A percentile compares a stretch with the other conserved stretches of the same genome.
These are phyloP conservation scores for Holocentrus rufus DNA, from an alignment of 2,797 vertebrate species.

Conservation along the genomic window DNA sequence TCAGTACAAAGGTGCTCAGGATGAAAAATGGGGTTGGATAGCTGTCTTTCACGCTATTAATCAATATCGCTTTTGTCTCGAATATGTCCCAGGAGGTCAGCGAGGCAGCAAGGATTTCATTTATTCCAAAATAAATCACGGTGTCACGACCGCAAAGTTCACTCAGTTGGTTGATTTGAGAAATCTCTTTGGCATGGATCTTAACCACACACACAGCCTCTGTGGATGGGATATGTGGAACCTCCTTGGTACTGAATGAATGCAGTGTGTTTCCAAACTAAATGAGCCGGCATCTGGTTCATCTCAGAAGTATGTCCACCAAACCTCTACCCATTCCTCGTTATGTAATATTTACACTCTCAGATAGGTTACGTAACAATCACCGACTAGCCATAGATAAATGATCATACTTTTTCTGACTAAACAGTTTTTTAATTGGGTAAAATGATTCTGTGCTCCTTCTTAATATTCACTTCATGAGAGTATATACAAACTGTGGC, in stretches of 20 bases:
- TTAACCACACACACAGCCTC: slow-evolving; percentile 19
- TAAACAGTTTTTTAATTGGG: slow-evolving; percentile 17
- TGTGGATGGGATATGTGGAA: slow-evolving; percentile 35
- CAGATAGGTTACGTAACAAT: slow-evolving; percentile 61
- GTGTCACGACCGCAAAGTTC: slow-evolving; percentile 20
- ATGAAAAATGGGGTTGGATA: background rate
- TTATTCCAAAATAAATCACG: slow-evolving; percentile 5
- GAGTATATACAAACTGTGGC: slow-evolving; percentile 13
- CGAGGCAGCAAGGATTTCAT: slow-evolving; percentile 2
- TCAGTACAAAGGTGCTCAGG: slow-evolving; percentile 12
- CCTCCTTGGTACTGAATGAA: slow-evolving; percentile 52
- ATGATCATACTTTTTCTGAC: background rate
- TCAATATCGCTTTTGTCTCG: slow-evolving; percentile 8
- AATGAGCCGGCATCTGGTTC: slow-evolving; percentile 68
- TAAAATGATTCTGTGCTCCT: slow-evolving; percentile 6
- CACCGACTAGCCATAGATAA: slow-evolving; percentile 29
- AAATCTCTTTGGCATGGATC: slow-evolving; percentile 34
- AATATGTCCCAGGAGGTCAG: slow-evolving; percentile 2
- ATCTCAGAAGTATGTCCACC: slow-evolving; percentile 57
- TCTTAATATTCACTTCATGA: background rate
- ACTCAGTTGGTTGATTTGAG: slow-evolving; percentile 27
- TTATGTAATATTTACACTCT: slow-evolving; percentile 68
- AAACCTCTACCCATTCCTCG: slow-evolving; percentile 39
- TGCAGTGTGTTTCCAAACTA: slow-evolving; percentile 57
- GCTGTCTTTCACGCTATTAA: background rate